These are phyloP conservation scores for Cotesia vestalis DNA, from an alignment of 1,140 invertebrate genomes.

Conservation along the genomic window DNA sequence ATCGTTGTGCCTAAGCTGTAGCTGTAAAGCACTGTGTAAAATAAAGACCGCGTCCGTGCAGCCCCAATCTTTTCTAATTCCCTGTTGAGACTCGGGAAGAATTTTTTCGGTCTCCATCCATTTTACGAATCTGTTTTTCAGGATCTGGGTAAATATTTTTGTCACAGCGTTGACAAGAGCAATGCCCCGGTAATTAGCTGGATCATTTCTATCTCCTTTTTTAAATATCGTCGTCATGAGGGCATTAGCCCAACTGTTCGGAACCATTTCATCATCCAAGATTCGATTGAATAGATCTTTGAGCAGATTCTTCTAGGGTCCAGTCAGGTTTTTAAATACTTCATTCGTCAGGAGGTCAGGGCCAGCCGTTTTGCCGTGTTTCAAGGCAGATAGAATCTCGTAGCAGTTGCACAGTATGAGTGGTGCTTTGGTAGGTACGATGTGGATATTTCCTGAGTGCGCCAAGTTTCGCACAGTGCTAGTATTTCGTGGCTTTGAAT, in stretches of 20 bases:
- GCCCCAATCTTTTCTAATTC: slow-evolving; percentile 37
- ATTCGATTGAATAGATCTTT: slow-evolving; percentile 32
- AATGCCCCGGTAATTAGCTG: slow-evolving; percentile 44
- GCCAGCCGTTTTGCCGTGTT: slow-evolving; percentile 32
- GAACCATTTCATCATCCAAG: slow-evolving; percentile 7
- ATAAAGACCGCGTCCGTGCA: slow-evolving; percentile 43
- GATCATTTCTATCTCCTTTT: slow-evolving; percentile 39
- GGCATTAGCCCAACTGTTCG: slow-evolving; percentile 29
- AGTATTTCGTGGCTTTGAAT: slow-evolving; percentile 13
- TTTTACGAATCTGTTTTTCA: slow-evolving; percentile 33
- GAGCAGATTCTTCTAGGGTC: slow-evolving; percentile 13
- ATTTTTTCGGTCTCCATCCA: slow-evolving; percentile 40
- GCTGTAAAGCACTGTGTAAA: slow-evolving; percentile 36
- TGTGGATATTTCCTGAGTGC: slow-evolving; percentile 12
- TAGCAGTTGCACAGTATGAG: slow-evolving; percentile 7
- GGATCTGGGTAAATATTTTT: slow-evolving; percentile 42
- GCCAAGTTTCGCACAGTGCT: slow-evolving; percentile 12
- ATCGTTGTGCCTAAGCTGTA: slow-evolving; percentile 10
- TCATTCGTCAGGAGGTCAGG: slow-evolving; percentile 34
- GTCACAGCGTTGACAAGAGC: slow-evolving; percentile 37
- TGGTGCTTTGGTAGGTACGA: slow-evolving; percentile 6
- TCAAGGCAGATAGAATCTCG: slow-evolving; percentile 9
- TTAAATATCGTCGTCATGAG: slow-evolving; percentile 35
- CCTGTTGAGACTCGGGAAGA: slow-evolving; percentile 43
- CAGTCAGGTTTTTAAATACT: slow-evolving; percentile 24